Evolutionary conservation across 1,140 invertebrate genomes (phyloP).

Genomic region (Sweltsa coloradensis): DNA sequence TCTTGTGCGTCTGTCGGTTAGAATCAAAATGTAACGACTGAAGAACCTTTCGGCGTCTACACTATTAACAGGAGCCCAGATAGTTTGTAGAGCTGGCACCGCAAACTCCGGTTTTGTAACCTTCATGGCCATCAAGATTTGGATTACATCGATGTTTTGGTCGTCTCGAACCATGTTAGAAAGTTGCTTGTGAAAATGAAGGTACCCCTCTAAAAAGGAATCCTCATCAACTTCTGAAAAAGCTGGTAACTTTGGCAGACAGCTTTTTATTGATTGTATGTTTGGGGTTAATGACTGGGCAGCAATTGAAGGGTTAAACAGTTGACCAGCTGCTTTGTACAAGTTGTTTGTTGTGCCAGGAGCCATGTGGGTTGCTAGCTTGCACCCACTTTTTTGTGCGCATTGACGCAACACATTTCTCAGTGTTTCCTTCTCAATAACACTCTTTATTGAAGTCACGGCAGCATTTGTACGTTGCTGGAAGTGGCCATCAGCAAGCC

Average conservation of each 20-base stretch:
- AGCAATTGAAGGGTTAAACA: slow-evolving; percentile 1
- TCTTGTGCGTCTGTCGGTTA: slow-evolving; percentile 4
- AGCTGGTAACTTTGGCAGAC: not conserved
- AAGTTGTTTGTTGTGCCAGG: not conserved
- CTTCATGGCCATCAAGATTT: slow-evolving; percentile 2
- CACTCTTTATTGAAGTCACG: not conserved
- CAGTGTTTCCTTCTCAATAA: not conserved
- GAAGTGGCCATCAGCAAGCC: not conserved
- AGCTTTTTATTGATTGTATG: not conserved
- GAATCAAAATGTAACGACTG: slow-evolving; percentile 1
- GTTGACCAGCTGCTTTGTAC: not conserved
- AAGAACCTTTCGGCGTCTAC: slow-evolving; percentile 7
- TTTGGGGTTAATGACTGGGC: not conserved
- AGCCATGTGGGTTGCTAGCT: not conserved
- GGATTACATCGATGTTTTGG: not conserved
- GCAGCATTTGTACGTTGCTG: not conserved
- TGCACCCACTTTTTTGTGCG: not conserved
- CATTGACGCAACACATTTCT: not conserved
- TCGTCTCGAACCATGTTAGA: not conserved
- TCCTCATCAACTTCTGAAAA: not conserved
- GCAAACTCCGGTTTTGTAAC: not conserved
- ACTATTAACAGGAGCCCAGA: slow-evolving; percentile 4
- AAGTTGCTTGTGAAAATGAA: slow-evolving; percentile 2
- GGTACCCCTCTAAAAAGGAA: slow-evolving; percentile 3
- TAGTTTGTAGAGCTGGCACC: not conserved